Evolutionary conservation across 2,888 invertebrate species (phyloP), one percentile per base, ranked within the genome.

Genomic region (Yponomeuta malinellus): DNA sequence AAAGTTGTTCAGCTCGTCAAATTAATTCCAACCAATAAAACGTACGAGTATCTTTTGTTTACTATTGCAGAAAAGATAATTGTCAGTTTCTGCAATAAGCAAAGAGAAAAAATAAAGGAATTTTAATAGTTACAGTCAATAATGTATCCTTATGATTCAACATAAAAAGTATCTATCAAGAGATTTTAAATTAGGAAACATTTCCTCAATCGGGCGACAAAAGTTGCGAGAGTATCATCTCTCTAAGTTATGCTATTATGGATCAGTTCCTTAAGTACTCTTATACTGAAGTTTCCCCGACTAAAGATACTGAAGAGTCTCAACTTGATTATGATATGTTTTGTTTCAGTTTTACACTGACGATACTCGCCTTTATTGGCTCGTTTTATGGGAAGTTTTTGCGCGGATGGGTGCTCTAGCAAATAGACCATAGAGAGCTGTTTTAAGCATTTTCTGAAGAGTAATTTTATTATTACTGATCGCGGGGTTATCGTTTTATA

Each of bases 201-300:
- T 65, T 31, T 10, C 1, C 8, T 31, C 31, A 9, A 33, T 31
- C 65, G 33, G 12, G 65, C 33, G 12, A 31, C 31, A 65, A 65
- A 65, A 65, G 33, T 65, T 33, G 29, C 65, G 5, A 29, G 65
- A 10, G 31, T 65, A 31, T 12, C 33, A 10, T 10, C 43, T 10
- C 15, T 8, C 68, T 10, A 68, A 37, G 37, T 68, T 68, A 43
- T 48, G 68, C 68, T 48, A 68, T 68, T n/a, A 68, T 23, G 48
- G 68, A 48, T 68, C 48, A 68, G 68, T 68, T 68, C 37, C 48
- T 43, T 48, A 68, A 68, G 68, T 68, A 68, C 68, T 68, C 68
- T 68, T 37, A 15, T 48, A 48, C 43, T 15, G 23, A 68, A 68
- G 23, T 68, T 68, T n/a, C 33, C 29, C 31, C 65, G 10, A 31